phyloP scores from a whole-genome alignment of 2,113 vertebrate species.

The Psilopsiagon aymara region DNA sequence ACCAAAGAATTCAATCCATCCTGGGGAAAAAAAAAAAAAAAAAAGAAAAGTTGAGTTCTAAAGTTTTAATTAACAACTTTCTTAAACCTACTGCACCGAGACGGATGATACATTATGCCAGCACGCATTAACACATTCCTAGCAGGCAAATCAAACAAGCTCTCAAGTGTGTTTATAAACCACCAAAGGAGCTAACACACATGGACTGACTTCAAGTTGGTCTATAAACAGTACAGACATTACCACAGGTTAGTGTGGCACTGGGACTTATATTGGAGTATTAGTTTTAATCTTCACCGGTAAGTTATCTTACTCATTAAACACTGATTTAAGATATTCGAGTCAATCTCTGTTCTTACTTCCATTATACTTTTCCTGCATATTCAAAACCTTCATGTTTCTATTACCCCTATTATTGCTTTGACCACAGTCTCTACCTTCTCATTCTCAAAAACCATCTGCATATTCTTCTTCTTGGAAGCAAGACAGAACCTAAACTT shows the following conservation, averaged over 20 bases:
- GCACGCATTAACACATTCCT: constrained; percentile 22
- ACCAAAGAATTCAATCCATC: constrained; percentile 97
- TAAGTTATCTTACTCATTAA: constrained; percentile 1
- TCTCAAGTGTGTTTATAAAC: constrained; percentile 42
- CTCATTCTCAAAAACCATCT: background rate
- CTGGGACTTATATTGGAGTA: background rate
- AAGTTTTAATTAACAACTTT: constrained; percentile 14
- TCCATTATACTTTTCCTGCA: background rate
- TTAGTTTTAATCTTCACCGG: background rate
- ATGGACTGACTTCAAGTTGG: background rate
- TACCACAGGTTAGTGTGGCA: background rate
- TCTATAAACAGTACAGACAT: constrained; percentile 20
- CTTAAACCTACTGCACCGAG: background rate
- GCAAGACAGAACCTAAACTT: background rate
- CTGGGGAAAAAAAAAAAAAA: constrained; percentile 67
- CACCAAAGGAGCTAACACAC: constrained; percentile 12
- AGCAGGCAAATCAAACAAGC: constrained; percentile 17
- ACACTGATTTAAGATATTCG: background rate
- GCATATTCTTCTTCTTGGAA: background rate
- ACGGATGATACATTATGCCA: background rate
- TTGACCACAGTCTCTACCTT: background rate
- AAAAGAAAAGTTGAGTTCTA: constrained; percentile 47
- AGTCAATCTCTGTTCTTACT: background rate
- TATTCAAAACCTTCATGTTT: background rate
- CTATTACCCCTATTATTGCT: background rate